Base-by-base conservation (phyloP, 2,113 vertebrate species). In the Morone saxatilis region DNA sequence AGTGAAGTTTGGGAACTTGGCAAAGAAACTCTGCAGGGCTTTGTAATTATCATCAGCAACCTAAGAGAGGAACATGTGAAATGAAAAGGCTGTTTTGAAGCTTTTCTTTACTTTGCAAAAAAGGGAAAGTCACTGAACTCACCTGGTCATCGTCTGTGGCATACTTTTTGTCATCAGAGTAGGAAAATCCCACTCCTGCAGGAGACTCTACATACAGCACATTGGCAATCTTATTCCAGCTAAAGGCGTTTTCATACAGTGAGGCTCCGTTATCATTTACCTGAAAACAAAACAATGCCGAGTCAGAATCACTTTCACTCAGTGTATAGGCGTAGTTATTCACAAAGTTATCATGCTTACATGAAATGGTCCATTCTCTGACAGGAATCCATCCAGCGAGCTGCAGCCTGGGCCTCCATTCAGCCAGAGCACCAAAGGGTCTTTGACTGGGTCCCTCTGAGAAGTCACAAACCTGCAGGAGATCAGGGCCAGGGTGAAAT, bases 371-470 rank as follows among this genome's bases (percentile, higher is more conserved):
- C 96, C 96, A 9, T 96, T 95, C 72, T 96, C 96, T 17, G 96
- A 95, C 43, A 96, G 89, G 75, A 96, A 95, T 12, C 96, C 96
- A 47, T 95, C 95, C 71, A 96, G 76, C 0, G 96, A 96, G 88
- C 96, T 96, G 92, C 96, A 96, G 43, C 96, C 96, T 0, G 96
- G 96, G 12, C 96, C 96, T 14, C 96, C 96, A 2, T 96, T 96
- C 75, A 96, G 79, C 96, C 96, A 96, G 6, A 96, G 92, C n/a
- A 96, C 92, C 60, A 96, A 56, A 5, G 96, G 95, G 81, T 96
- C 96, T 36, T 86, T 91, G 31, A 71, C 50, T 0, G 96, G 96
- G 86, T 95, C 79, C 36, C 90, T 76, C 90, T 95, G 94, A 51
- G 96, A 96, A 0, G 95, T 95, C 79, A 96, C 96, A 88, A 96